Evolutionary conservation across 1,140 invertebrate genomes (phyloP), one percentile per base, ranked within the genome.

Genomic region (Pseudomyrmex pallidus): DNA sequence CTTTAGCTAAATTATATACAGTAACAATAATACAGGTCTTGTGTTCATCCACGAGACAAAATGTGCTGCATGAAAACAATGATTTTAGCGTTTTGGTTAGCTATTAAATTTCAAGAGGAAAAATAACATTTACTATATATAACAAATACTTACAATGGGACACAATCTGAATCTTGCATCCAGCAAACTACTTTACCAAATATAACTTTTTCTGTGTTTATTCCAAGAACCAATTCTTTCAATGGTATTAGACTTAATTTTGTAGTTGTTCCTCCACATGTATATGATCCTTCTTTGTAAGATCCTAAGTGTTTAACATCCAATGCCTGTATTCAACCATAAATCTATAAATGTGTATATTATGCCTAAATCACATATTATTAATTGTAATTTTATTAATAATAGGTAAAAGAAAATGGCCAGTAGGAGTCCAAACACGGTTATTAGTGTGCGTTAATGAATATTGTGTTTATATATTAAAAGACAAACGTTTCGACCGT

Each of bases 181-280:
- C 96, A 97, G 86, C 97, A 97, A 1, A 98, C 96, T n/a, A 98
- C 97, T 94, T 96, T 97, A 8, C 97, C 97, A 54, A 97, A 90
- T 3, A 98, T 89, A 1, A 98, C 96, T 94, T 96, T 97, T 82
- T 96, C 96, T 35, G 95, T 85, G 92, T 97, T 97, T 5, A 95
- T 82, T 63, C 96, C 96, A 46, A 91, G 76, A 64, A 93, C 91
- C 56, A 97, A 91, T 61, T 95, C 92, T 57, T 92, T 93, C 10
- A 97, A 91, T 7, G 91, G 88, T 57, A 93, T 91, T 72, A 94
- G 90, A 56, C 94, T 90, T 70, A 97, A 92, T 91, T 95, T 95
- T 12, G 96, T 92, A 52, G 93, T 94, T 86, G 95, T 95, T 63
- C 90, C 92, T 7, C 94, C 93, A 2, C 93, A 94, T 17, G 93